phyloP scores from a whole-genome alignment of 1,140 invertebrate genomes.

The Anadara kagoshimensis region DNA sequence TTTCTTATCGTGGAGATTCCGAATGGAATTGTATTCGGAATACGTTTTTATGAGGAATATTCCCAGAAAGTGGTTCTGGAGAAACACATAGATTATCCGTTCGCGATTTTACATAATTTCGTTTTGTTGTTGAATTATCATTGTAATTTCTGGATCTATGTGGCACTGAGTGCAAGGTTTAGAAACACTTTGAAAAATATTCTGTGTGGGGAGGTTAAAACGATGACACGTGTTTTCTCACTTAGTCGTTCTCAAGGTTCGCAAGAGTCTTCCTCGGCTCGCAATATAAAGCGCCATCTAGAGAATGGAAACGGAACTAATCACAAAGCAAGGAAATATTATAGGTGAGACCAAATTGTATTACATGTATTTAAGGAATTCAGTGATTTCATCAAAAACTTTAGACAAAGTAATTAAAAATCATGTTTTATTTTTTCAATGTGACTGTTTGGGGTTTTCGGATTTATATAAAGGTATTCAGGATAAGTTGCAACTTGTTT shows the following conservation, averaged over 20 bases:
- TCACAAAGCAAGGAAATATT: too few species aligned
- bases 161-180: constrained; percentile 36
- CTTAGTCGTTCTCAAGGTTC: constrained; percentile 17
- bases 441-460: too few species aligned
- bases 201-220: constrained; percentile 24
- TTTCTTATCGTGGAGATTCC: constrained; percentile 41
- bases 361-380: too few species aligned
- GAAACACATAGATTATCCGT: constrained; percentile 34
- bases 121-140: constrained; percentile 40
- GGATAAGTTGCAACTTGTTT: too few species aligned
- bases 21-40: constrained; percentile 39
- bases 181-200: constrained; percentile 34
- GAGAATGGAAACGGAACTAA: constrained; percentile 7
- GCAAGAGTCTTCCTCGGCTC: background rate
- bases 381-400: too few species aligned
- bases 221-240: constrained; percentile 30
- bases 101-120: constrained; percentile 43
- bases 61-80: constrained; percentile 17
- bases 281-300: constrained; percentile 2
- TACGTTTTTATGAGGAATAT: constrained; percentile 32
- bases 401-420: too few species aligned
- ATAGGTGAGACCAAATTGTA: too few species aligned
- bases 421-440: too few species aligned
- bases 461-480: too few species aligned
- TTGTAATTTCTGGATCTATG: constrained; percentile 47